A percentile compares a stretch with the other conserved stretches of the same genome.
Conservation (phyloP, 2,113 vertebrate species). For the Cricetomys ansorgei region DNA sequence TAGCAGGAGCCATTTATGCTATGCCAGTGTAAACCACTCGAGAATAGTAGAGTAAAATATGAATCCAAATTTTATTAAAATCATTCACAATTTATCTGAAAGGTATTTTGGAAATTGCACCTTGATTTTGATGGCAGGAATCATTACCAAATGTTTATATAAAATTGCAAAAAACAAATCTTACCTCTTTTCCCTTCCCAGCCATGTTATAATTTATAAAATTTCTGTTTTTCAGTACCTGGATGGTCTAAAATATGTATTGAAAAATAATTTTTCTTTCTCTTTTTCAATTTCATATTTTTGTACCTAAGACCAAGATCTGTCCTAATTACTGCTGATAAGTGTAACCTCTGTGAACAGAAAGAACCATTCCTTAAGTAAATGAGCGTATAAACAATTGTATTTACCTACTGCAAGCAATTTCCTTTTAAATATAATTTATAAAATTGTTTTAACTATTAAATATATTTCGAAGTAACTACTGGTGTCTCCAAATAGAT, state of each 20-base stretch:
- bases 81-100: not conserved
- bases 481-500: not conserved
- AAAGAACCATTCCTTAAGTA: conserved; percentile 8
- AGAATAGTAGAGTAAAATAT: conserved; percentile 10
- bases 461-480: conserved; percentile 8
- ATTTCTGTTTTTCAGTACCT: not conserved
- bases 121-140: not conserved
- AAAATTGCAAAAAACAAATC: not conserved
- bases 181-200: not conserved
- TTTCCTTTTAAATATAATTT: not conserved
- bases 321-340: not conserved
- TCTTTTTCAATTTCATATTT: not conserved
- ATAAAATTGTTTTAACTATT: not conserved
- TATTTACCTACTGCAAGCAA: not conserved
- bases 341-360: not conserved
- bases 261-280: conserved; percentile 25
- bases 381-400: not conserved
- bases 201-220: conserved; percentile 22
- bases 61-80: conserved; percentile 58
- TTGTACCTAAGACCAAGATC: not conserved
- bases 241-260: not conserved
- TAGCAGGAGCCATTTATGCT: conserved; percentile 6
- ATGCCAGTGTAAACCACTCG: not conserved
- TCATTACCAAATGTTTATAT: conserved; percentile 41
- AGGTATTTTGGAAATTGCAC: not conserved